Conservation (phyloP, 2,888 invertebrate genomes). For the Nomada fabriciana region DNA sequence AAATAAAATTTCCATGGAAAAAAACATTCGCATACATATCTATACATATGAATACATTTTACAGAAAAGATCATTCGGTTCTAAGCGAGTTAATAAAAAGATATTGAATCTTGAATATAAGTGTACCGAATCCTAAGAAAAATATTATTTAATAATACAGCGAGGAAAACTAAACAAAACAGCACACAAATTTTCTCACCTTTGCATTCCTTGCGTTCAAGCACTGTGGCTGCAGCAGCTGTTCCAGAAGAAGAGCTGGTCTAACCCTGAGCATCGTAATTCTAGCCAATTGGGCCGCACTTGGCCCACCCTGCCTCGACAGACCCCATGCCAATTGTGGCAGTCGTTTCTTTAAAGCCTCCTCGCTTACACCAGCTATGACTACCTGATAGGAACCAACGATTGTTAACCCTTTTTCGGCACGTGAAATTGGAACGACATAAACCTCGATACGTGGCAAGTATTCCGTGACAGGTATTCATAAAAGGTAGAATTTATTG, state of each 20-base stretch:
- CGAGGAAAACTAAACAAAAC: not conserved
- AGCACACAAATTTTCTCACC: constrained; percentile 62
- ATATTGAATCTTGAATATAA: too few species aligned
- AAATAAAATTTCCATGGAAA: too few species aligned
- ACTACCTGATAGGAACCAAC: constrained; percentile 69
- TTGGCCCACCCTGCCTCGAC: constrained; percentile 85
- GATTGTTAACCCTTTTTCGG: not conserved
- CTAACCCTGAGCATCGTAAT: constrained; percentile 85
- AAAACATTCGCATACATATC: too few species aligned
- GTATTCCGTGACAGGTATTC: not conserved
- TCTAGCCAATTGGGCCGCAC: constrained; percentile 83
- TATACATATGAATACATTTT: too few species aligned
- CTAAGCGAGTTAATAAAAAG: too few species aligned
- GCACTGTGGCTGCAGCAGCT: constrained; percentile 85
- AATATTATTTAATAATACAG: not conserved
- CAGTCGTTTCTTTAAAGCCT: constrained; percentile 82
- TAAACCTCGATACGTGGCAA: constrained; percentile 27
- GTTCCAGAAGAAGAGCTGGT: constrained; percentile 86
- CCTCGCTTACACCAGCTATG: constrained; percentile 78
- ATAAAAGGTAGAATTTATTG: not conserved
- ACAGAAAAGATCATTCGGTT: too few species aligned
- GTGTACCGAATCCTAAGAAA: not conserved
- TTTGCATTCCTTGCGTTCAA: constrained; percentile 81
- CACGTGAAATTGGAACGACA: not conserved
- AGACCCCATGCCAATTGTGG: constrained; percentile 84